These are phyloP conservation scores for Brachycybe producta DNA, from an alignment of 2,888 invertebrate species.

Conservation along the genomic window DNA sequence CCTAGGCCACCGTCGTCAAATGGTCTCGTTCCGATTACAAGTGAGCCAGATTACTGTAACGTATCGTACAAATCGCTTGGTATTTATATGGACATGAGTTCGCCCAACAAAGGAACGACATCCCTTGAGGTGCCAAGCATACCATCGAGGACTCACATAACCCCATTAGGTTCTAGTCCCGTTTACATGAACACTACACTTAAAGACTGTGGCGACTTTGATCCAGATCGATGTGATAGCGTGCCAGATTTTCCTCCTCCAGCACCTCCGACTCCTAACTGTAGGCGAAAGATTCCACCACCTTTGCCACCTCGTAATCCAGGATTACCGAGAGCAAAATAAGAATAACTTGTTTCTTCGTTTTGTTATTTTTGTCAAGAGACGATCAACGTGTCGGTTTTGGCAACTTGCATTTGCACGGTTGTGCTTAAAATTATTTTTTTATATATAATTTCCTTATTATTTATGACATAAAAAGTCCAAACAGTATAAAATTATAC, in stretches of 20 bases:
- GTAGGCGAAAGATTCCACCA: background rate
- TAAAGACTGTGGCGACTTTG: background rate
- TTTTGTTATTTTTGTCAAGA: too few relatives aligned
- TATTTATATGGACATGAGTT: background rate
- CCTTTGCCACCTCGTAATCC: background rate
- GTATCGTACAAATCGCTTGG: background rate
- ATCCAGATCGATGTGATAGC: background rate
- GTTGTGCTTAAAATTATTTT: too few relatives aligned
- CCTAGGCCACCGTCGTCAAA: background rate
- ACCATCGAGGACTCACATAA: too few relatives aligned
- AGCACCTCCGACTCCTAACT: background rate
- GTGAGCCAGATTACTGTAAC: conserved; percentile 7
- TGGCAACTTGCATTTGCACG: too few relatives aligned
- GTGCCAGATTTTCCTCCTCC: conserved; percentile 1
- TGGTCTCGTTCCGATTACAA: background rate
- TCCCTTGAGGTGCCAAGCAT: too few relatives aligned
- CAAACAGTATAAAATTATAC: too few relatives aligned
- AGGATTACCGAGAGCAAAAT: too few relatives aligned
- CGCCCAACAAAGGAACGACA: background rate
- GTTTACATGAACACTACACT: background rate
- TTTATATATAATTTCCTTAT: too few relatives aligned
- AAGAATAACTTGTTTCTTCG: too few relatives aligned
- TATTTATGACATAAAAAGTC: too few relatives aligned
- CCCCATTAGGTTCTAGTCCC: too few relatives aligned
- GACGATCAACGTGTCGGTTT: too few relatives aligned